Conservation (phyloP, 2,797 vertebrate genomes). For the Siniperca obscura region DNA sequence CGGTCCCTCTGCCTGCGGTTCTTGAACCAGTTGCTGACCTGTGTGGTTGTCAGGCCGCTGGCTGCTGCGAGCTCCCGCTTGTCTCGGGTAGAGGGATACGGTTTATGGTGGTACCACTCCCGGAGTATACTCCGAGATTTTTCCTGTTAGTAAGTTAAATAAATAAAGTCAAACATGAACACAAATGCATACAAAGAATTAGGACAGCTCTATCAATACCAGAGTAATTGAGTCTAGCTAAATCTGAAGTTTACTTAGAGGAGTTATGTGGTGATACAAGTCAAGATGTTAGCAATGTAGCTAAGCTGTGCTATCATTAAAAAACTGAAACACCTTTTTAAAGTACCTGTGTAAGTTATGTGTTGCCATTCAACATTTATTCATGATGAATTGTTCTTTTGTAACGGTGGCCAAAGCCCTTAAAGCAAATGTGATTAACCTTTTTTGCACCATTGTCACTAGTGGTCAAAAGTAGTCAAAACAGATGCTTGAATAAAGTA, state of each 20-base stretch:
- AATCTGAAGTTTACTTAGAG: not conserved
- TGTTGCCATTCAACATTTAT: not conserved
- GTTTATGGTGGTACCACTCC: conserved; percentile 78
- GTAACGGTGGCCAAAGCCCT: not conserved
- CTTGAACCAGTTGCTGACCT: conserved; percentile 99
- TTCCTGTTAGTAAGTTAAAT: conserved; percentile 64
- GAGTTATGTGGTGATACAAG: not conserved
- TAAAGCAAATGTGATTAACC: not conserved
- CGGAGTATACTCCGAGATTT: conserved; percentile 78
- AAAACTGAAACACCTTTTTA: not conserved
- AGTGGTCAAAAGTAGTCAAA: not conserved
- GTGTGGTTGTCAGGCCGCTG: conserved; percentile 93
- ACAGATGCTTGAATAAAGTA: not conserved
- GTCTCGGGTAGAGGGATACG: conserved; percentile 88
- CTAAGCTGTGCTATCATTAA: not conserved
- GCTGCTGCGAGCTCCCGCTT: conserved; percentile 94
- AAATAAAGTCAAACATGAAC: not conserved
- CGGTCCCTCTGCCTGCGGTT: conserved; percentile 95
- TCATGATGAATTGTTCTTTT: not conserved
- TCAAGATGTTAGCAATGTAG: not conserved
- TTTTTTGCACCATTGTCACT: not conserved
- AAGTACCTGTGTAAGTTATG: not conserved
- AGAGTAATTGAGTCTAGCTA: not conserved
- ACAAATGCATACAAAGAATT: not conserved
- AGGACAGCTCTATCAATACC: not conserved